Evolutionary conservation across 2,113 vertebrate genomes (phyloP), one percentile per base, ranked within the genome.

Genomic region (Caranx melampygus): DNA sequence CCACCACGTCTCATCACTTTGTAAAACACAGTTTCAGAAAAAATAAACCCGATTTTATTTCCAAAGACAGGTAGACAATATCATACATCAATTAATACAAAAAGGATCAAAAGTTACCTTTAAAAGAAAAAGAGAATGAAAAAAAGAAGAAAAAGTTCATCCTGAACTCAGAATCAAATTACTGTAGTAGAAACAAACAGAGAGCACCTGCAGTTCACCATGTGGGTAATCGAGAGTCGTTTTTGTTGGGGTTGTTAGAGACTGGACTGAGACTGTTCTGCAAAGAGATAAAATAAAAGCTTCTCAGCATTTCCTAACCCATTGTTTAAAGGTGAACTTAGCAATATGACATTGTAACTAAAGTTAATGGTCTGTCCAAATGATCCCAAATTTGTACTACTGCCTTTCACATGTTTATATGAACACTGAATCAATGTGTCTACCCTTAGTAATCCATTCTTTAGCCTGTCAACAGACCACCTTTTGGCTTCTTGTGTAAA

Each of bases 1-100:
- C 3, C 8, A 12, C 44, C 31, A 51, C 31, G 45, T 51, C n/a
- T 13, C 49, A 47, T 54, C 52, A 60, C 6, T 45, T 10, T 51
- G 21, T 42, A 54, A 81, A 87, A 87, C 18, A 58, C 18, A 20
- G 44, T 44, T 73, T 76, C 77, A 84, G 76, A 89, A 87, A 91
- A 91, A 91, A 89, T 80, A 60, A 81, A 88, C 61, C 72, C 44
- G 65, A 63, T 70, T 94, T 89, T 91, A 85, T 84, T 91, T 88
- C 59, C 81, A 84, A 65, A 87, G 76, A 90, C 79, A 85, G 35
- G 11, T 65, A 66, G 47, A 83, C 68, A 90, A 49, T 42, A 71
- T 33, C 45, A 75, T 81, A 90, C 86, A 86, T 83, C 77, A 75
- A 75, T 51, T 76, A 73, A 74, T 49, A 60, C 47, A 79, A 65